Evolutionary conservation across 2,113 vertebrate genomes (phyloP).

Genomic region (Ochotona princeps): DNA sequence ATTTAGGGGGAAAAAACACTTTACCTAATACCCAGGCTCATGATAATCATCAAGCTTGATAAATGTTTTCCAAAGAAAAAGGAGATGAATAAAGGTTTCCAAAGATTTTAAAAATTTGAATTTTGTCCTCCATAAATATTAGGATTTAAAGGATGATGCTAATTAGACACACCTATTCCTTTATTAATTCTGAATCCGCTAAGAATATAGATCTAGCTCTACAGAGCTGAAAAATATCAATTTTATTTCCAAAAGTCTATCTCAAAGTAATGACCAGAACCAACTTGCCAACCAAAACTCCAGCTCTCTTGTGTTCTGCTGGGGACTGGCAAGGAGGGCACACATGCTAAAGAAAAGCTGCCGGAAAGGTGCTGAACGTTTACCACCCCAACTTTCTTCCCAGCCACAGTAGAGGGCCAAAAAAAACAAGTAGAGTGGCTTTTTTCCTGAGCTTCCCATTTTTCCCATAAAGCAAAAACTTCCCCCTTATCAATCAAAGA

Average conservation of each 20-base stretch:
- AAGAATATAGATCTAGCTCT: not conserved
- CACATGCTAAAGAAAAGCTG: not conserved
- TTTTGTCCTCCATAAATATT: not conserved
- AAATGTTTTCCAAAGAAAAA: conserved; percentile 1
- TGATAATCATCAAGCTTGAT: not conserved
- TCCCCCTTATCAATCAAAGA: not conserved
- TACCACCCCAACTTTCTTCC: not conserved
- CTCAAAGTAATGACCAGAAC: not conserved
- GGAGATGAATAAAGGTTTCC: not conserved
- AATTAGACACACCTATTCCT: not conserved
- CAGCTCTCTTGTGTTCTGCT: not conserved
- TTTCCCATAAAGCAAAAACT: not conserved
- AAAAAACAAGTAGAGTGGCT: not conserved
- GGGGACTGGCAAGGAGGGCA: not conserved
- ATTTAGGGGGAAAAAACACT: conserved; percentile 22
- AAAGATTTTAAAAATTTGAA: conserved; percentile 45
- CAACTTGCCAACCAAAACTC: not conserved
- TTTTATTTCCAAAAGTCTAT: not conserved
- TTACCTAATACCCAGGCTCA: not conserved
- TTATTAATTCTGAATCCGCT: not conserved
- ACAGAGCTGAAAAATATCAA: not conserved
- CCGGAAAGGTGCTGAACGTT: not conserved
- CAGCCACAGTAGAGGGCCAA: not conserved
- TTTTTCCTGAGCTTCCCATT: not conserved
- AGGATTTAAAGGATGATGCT: not conserved